Conservation (phyloP, 1,140 invertebrate species). For the Pseudomyrmex sp. region DNA sequence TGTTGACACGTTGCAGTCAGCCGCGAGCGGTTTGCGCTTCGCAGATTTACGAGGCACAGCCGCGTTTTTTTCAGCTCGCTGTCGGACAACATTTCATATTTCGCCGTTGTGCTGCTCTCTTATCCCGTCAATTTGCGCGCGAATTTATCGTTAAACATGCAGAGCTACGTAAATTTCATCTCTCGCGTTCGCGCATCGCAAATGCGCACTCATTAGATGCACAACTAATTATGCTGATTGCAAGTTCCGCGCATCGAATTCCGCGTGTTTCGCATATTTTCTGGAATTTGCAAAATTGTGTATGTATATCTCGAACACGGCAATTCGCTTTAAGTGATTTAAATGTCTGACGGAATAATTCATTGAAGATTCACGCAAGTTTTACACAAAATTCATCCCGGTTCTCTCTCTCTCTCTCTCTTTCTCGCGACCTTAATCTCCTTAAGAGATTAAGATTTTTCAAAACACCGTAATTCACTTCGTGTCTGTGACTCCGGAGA, state of each 20-base stretch:
- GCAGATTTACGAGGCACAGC: constrained; percentile 8
- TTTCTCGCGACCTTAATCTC: background rate
- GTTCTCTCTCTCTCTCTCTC: too few species aligned
- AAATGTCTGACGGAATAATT: constrained; percentile 11
- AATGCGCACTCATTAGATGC: background rate
- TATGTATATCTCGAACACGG: background rate
- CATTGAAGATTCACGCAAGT: background rate
- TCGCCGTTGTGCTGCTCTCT: background rate
- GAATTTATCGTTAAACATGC: constrained; percentile 9
- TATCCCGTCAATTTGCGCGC: background rate
- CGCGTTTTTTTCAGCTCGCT: background rate
- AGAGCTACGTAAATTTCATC: background rate
- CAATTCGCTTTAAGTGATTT: background rate
- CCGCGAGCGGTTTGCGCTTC: constrained; percentile 12
- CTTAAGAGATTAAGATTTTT: constrained; percentile 41
- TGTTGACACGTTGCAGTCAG: constrained; percentile 2
- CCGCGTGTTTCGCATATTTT: background rate
- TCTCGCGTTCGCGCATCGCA: background rate
- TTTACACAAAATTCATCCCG: background rate
- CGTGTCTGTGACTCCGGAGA: background rate
- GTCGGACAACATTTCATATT: constrained; percentile 3
- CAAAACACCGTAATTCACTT: constrained; percentile 56
- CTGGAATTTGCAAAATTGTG: constrained; percentile 13
- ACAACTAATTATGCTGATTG: background rate
- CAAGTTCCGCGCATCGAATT: background rate